These are phyloP conservation scores for Aphidius gifuensis DNA, from an alignment of 1,140 invertebrate genomes.

Conservation along the genomic window DNA sequence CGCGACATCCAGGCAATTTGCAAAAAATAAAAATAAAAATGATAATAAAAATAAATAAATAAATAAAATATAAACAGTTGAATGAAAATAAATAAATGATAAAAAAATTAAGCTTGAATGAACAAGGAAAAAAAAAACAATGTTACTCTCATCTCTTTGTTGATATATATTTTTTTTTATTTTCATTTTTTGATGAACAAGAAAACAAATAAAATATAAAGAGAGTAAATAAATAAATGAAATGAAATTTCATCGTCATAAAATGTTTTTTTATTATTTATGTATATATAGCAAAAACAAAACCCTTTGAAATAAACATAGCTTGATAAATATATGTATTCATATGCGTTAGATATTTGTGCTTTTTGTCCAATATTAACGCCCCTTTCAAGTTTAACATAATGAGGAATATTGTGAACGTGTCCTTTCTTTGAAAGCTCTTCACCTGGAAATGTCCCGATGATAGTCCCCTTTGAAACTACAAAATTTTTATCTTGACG, in stretches of 20 bases:
- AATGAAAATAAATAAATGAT: neutral
- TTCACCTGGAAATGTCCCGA: conserved; percentile 23
- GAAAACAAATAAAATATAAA: conserved; percentile 13
- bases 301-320: no score
- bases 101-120: no score
- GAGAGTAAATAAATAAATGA: no score
- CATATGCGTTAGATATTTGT: no score
- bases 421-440: conserved; percentile 18
- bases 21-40: conserved; percentile 14
- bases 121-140: neutral
- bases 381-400: no score
- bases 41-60: neutral
- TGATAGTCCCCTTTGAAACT: conserved; percentile 18
- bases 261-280: no score
- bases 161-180: neutral
- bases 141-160: conserved; percentile 9
- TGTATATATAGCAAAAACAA: no score
- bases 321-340: no score
- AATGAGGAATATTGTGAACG: no score
- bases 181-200: neutral
- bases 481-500: conserved; percentile 20
- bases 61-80: conserved; percentile 4
- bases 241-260: no score
- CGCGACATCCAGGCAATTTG: conserved; percentile 15
- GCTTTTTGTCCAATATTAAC: no score